Conservation (phyloP, 1,140 invertebrate genomes). For the Dolichoris vasculosae region DNA sequence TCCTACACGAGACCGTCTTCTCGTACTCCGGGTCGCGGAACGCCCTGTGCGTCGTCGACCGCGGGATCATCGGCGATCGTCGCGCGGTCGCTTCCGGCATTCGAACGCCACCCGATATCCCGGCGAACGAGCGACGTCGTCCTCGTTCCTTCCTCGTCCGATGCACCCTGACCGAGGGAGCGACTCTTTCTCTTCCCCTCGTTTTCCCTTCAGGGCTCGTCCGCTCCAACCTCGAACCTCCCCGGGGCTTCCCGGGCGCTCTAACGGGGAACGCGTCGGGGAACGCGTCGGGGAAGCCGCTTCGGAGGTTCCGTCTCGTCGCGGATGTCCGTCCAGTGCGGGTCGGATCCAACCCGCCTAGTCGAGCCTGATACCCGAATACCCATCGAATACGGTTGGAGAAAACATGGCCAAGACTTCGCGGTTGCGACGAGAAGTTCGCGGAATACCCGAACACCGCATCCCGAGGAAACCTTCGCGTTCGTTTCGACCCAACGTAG, state of each 20-base stretch:
- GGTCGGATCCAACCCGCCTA: no score
- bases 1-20: slow-evolving; percentile 31
- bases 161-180: no score
- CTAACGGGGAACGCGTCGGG: background rate
- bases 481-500: background rate
- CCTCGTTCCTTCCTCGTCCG: no score
- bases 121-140: no score
- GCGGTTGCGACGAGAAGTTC: slow-evolving; percentile 21
- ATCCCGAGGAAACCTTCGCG: no score
- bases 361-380: background rate
- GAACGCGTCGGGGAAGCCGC: background rate
- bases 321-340: background rate
- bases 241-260: background rate
- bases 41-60: slow-evolving; percentile 70
- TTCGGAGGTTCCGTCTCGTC: no score
- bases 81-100: background rate
- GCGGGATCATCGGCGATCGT: slow-evolving; percentile 48
- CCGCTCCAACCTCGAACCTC: background rate
- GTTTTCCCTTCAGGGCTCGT: no score
- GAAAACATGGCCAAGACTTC: slow-evolving; percentile 52
- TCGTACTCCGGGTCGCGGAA: slow-evolving; percentile 72
- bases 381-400: slow-evolving; percentile 30
- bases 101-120: no score
- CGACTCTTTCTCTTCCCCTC: no score
- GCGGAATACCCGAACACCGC: no score